Evolutionary conservation across 2,797 vertebrate genomes (phyloP).

Genomic region (Notolepis coatsorum): DNA sequence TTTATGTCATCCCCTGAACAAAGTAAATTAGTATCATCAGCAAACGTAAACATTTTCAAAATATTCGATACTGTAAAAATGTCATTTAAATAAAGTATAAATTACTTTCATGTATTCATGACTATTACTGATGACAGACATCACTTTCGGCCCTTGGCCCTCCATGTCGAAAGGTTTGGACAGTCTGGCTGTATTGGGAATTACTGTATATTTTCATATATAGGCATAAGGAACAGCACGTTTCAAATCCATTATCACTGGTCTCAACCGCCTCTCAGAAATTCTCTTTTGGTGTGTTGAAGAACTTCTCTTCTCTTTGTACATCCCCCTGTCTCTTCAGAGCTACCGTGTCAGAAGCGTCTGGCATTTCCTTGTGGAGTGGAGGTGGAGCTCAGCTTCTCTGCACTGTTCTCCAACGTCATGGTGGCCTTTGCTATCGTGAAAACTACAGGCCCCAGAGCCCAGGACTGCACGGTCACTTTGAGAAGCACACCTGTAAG

Average conservation of each 20-base stretch:
- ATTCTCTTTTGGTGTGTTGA: neutral
- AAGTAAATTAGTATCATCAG: too few relatives aligned
- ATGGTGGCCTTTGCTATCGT: constrained; percentile 82
- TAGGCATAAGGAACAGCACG: too few relatives aligned
- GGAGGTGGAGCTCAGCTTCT: constrained; percentile 83
- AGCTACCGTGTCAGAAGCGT: constrained; percentile 65
- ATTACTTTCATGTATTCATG: too few relatives aligned
- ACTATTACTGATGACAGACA: too few relatives aligned
- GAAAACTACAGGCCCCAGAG: constrained; percentile 46
- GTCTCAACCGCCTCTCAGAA: neutral
- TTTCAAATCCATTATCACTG: neutral
- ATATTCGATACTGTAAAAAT: too few relatives aligned
- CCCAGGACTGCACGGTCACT: constrained; percentile 74
- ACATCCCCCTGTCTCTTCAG: constrained; percentile 60
- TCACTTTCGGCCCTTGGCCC: too few relatives aligned
- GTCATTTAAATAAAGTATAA: too few relatives aligned
- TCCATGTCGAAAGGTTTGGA: too few relatives aligned
- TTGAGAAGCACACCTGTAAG: constrained; percentile 81
- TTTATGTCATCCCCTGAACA: too few relatives aligned
- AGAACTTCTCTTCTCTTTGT: neutral
- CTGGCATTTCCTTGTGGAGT: constrained; percentile 82
- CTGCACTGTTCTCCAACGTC: constrained; percentile 87
- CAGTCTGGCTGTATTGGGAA: too few relatives aligned
- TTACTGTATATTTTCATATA: too few relatives aligned
- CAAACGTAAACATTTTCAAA: too few relatives aligned